Evolutionary conservation across 23 tunicate genomes (phyloP).

Genomic region (Styela clava): DNA sequence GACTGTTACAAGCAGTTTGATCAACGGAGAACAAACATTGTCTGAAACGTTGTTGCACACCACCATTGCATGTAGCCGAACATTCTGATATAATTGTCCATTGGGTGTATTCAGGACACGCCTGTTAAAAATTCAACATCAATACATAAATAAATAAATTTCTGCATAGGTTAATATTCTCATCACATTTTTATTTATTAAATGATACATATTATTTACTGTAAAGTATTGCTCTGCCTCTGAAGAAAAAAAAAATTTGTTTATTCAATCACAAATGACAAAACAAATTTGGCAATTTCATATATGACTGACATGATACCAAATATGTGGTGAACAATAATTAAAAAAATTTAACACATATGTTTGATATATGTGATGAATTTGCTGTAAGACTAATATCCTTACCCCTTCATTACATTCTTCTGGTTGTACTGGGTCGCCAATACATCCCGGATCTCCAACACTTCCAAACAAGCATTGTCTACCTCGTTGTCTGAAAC

Average conservation of each 20-base stretch:
- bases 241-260: too few species aligned
- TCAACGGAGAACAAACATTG: background rate
- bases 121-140: slow-evolving; percentile 29
- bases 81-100: slow-evolving; percentile 34
- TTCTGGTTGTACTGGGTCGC: slow-evolving; percentile 27
- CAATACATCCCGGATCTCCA: slow-evolving; percentile 60
- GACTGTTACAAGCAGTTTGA: background rate
- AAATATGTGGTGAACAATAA: too few species aligned
- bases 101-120: slow-evolving; percentile 38
- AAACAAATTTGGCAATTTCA: too few species aligned
- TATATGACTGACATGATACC: too few species aligned
- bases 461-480: slow-evolving; percentile 43
- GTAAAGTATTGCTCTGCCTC: too few species aligned
- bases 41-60: slow-evolving; percentile 20
- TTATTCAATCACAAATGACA: too few species aligned
- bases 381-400: background rate
- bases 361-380: too few species aligned
- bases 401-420: slow-evolving; percentile 58
- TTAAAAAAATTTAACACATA: too few species aligned
- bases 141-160: too few species aligned
- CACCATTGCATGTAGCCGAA: slow-evolving; percentile 43
- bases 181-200: too few species aligned
- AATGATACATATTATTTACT: too few species aligned
- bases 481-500: slow-evolving; percentile 38
- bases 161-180: too few species aligned